Evolutionary conservation across 2,113 vertebrate genomes (phyloP), one percentile per base, ranked within the genome.

Genomic region (Anser cygnoides): DNA sequence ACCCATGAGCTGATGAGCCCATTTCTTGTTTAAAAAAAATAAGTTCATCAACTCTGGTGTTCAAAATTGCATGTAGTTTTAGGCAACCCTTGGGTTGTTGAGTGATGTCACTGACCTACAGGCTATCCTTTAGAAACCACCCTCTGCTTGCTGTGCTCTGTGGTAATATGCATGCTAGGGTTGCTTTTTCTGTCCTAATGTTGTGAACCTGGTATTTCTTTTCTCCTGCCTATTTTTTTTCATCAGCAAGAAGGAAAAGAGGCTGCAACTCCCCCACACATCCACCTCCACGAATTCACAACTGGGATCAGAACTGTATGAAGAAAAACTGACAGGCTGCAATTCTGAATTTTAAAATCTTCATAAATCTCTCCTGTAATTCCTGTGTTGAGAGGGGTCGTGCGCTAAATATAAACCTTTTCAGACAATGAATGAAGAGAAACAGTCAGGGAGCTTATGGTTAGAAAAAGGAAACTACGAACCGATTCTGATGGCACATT

Each of bases 361-460:
- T 87, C 5, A 2, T 52, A 35, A 65, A 80, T 41, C 37, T 80
- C 43, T 90, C 46, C 68, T 46, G 55, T 84, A 88, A 86, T 73
- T 90, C 57, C 22, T 66, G 10, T 67, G n/a, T 63, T 49, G 41
- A 92, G 79, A 71, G 63, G 91, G 84, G 39, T 87, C 0, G 0
- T 89, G 62, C 23, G 62, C 70, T 93, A 96, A 94, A 96, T 87
- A 95, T 76, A 95, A 90, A 72, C 31, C 41, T 87, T 93, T 95
- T 50, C 52, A 94, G 82, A 25, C 59, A 92, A 44, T 29, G 17
- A 33, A 87, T 84, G 76, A 41, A 50, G 54, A 77, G 52, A 73
- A 90, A 50, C 46, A 91, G 57, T 49, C 29, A 73, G 74, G 54
- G 63, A 78, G 52, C 72, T 94, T 3, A 0, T 58, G 35, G 35